These are phyloP conservation scores for Enteromius viviparus DNA, from an alignment of 2,797 vertebrate species.

Conservation along the genomic window DNA sequence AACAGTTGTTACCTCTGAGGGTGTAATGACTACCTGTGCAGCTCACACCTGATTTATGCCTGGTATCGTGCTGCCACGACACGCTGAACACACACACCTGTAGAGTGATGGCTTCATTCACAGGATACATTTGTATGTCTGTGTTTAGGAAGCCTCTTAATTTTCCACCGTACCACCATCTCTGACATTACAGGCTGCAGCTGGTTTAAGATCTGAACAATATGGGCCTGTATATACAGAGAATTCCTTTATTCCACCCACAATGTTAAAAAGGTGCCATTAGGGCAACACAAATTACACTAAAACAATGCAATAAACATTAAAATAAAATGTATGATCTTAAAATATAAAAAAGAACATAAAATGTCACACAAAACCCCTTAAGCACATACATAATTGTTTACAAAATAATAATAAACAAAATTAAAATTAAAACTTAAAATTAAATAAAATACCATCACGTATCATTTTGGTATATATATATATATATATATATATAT, in stretches of 20 bases:
- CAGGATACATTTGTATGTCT: slow-evolving; percentile 46
- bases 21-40: slow-evolving; percentile 77
- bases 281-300: slow-evolving; percentile 6
- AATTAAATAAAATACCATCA: neutral
- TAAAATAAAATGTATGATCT: neutral
- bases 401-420: neutral
- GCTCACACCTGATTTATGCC: slow-evolving; percentile 73
- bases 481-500: too few species aligned
- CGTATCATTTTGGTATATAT: neutral
- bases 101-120: slow-evolving; percentile 67
- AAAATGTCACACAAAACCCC: neutral
- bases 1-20: slow-evolving; percentile 75
- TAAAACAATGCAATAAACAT: slow-evolving; percentile 16
- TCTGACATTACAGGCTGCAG: slow-evolving; percentile 44
- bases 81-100: slow-evolving; percentile 44
- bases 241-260: neutral
- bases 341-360: neutral
- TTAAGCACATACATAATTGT: neutral
- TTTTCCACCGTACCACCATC: slow-evolving; percentile 26
- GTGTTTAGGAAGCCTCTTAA: slow-evolving; percentile 17
- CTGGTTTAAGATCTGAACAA: slow-evolving; percentile 32
- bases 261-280: neutral
- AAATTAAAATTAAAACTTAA: neutral
- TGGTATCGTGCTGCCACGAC: slow-evolving; percentile 36
- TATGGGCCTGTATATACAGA: neutral